phyloP scores from a whole-genome alignment of 2,113 vertebrate genomes.

The Cebidichthys violaceus region DNA sequence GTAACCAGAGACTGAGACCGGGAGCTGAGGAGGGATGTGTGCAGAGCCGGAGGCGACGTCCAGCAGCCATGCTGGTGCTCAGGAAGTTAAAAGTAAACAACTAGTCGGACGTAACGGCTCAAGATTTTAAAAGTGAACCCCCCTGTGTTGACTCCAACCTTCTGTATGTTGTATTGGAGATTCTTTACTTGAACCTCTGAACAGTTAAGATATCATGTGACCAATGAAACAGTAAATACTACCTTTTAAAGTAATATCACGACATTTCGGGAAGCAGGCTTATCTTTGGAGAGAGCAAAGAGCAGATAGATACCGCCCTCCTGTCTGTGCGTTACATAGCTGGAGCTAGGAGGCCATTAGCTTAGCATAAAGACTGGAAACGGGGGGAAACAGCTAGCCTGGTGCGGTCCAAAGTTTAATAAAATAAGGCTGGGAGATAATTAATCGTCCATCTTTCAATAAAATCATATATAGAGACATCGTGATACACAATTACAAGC shows the following conservation, averaged over 20 bases:
- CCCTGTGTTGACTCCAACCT: background rate
- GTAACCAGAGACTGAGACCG: conserved; percentile 69
- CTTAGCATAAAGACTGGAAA: background rate
- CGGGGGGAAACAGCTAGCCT: background rate
- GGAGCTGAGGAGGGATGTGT: conserved; percentile 23
- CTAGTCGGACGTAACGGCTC: background rate
- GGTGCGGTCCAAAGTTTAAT: background rate
- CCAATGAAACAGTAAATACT: background rate
- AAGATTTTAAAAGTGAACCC: background rate
- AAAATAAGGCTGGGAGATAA: too few relatives aligned
- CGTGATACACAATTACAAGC: background rate
- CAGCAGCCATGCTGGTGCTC: conserved; percentile 26
- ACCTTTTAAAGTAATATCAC: background rate
- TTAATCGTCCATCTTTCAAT: too few relatives aligned
- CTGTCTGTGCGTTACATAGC: background rate
- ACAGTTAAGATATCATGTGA: background rate
- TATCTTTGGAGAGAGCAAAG: background rate
- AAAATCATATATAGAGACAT: background rate
- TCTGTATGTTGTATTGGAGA: background rate
- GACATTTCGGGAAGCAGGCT: background rate
- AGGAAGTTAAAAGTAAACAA: conserved; percentile 37
- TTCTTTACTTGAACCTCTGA: background rate
- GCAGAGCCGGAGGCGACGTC: conserved; percentile 39
- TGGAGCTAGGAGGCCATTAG: background rate
- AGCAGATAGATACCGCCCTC: background rate